Conservation (phyloP, 2,888 invertebrate genomes). For the Parnassius orleans region DNA sequence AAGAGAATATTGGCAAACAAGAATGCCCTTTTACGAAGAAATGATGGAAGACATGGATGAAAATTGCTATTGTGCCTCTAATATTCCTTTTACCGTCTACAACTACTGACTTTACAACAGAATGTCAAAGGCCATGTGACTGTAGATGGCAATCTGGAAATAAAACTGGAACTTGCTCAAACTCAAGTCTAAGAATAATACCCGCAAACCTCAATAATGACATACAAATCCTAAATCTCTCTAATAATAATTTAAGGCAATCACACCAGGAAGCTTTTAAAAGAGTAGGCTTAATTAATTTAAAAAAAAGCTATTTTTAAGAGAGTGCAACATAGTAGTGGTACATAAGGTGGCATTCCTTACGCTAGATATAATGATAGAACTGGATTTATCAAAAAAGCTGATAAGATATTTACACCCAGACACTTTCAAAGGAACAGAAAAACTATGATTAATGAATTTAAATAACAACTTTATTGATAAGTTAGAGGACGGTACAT, state of each 20-base stretch:
- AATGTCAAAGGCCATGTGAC: conserved; percentile 86
- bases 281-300: conserved; percentile 85
- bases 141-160: conserved; percentile 94
- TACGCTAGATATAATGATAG: conserved; percentile 88
- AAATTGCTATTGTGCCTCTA: conserved; percentile 58
- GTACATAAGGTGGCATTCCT: conserved; percentile 88
- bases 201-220: conserved; percentile 88
- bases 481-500: conserved; percentile 86
- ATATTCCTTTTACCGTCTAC: conserved; percentile 53
- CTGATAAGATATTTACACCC: conserved; percentile 84
- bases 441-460: conserved; percentile 86
- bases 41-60: conserved; percentile 78
- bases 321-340: conserved; percentile 86
- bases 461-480: conserved; percentile 89
- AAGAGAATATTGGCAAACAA: conserved; percentile 48
- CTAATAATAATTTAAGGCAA: conserved; percentile 84
- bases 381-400: conserved; percentile 91
- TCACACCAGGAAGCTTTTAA: conserved; percentile 85
- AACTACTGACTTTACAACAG: conserved; percentile 79
- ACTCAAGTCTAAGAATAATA: conserved; percentile 83
- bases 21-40: conserved; percentile 71
- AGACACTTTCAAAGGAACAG: conserved; percentile 86
- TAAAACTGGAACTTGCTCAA: conserved; percentile 90
- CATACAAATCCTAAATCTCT: conserved; percentile 86
- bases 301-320: conserved; percentile 91